These are phyloP conservation scores for Nyctibius bracteatus DNA, from an alignment of 2,113 vertebrate species.

Conservation along the genomic window DNA sequence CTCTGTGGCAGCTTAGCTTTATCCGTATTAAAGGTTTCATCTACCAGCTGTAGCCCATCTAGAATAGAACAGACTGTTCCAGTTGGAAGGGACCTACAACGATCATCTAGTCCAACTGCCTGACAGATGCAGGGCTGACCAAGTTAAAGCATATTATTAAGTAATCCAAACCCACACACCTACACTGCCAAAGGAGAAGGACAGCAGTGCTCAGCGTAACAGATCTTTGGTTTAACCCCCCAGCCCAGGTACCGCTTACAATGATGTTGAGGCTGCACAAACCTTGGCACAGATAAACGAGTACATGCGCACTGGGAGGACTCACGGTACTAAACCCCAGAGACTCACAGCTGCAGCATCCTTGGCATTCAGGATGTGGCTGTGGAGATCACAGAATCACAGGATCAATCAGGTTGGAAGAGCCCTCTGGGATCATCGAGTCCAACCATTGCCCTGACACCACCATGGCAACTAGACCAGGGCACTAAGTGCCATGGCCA, in stretches of 20 bases:
- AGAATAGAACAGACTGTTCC: not conserved
- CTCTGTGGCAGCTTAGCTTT: not conserved
- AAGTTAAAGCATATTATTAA: not conserved
- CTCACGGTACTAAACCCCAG: accelerated
- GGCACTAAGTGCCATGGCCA: too few species aligned
- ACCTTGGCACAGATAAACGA: not conserved
- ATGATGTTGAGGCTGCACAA: accelerated
- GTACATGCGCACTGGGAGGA: not conserved
- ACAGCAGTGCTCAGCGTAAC: accelerated
- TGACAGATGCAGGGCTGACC: not conserved
- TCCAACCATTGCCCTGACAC: too few species aligned
- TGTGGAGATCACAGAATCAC: too few species aligned
- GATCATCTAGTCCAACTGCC: not conserved
- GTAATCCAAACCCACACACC: not conserved
- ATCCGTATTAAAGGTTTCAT: not conserved
- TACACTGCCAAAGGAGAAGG: too few species aligned
- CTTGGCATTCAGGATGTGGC: not conserved
- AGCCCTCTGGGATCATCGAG: too few species aligned
- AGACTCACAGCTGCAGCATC: not conserved
- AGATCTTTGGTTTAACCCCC: not conserved
- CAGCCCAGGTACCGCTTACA: not conserved
- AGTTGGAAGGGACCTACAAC: not conserved
- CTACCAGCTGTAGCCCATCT: not conserved
- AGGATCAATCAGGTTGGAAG: too few species aligned
- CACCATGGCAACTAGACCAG: too few species aligned